Base-by-base conservation (phyloP, 1,140 invertebrate species). In the Meloidogyne chitwoodi region DNA sequence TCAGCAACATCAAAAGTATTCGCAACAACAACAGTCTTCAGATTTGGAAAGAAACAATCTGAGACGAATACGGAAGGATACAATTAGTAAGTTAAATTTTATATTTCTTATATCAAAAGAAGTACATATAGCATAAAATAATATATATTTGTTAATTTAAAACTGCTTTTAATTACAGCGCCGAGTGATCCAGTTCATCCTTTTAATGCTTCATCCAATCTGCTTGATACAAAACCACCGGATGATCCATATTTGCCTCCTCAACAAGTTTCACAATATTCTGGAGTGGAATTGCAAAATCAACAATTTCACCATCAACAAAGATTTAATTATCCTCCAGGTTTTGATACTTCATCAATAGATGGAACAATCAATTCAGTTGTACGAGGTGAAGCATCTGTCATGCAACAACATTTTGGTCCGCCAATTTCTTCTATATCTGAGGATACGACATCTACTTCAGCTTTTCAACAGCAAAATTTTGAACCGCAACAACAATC, bases 1-100 rank as follows among this genome's bases (percentile, higher is more conserved):
- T 6, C 61, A 44, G 14, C 77, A 79, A 27, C 72, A 75, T n/a
- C 72, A 29, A 29, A 27, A 70, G 19, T 29, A 34, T 26, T 34
- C 27, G 4, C 70, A 29, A 12, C 44, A 48, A 19, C 56, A 62
- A 31, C 44, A 73, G 12, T 48, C 70, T 27, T 22, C 69, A 12
- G 48, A 56, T 56, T 29, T 29, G 24, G 69, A 34, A 62, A 71
- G 19, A 61, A 64, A 29, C 14, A 16, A 4, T 72, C 41, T 11
- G 48, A 26, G n/a, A 31, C 34, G 65, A 5, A 16, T 31, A 5
- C 29, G 65, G 4, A 66, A 41, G 0, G 65, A 41, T 66, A 66
- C 65, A 0, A 66, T 41, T 24, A 66, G 34, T 66, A 26, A 56
- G 48, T 66, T 26, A n/a, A 66, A 65, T 11, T 12, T 61, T 48